These are phyloP conservation scores for Lophotis ruficrista DNA, from an alignment of 2,113 vertebrate species.

Conservation along the genomic window DNA sequence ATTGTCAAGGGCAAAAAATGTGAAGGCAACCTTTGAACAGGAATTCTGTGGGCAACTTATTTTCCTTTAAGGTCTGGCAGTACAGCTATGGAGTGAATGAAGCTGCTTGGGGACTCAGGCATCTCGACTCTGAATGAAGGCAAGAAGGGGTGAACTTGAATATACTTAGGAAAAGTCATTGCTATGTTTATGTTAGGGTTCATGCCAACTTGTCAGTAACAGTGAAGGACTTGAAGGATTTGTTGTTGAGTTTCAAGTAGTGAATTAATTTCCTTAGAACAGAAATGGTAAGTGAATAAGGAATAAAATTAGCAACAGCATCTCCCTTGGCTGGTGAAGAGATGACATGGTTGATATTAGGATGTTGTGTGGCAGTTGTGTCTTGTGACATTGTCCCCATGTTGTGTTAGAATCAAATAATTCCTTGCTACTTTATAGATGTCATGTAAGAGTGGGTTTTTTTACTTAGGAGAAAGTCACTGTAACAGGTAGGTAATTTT, in stretches of 20 bases:
- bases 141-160: background rate
- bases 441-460: background rate
- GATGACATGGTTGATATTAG: background rate
- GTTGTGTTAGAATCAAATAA: background rate
- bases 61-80: background rate
- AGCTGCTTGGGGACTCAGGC: background rate
- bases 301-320: background rate
- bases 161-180: background rate
- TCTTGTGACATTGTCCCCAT: background rate
- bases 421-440: background rate
- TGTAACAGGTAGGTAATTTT: background rate
- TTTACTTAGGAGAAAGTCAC: background rate
- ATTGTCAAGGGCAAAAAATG: background rate
- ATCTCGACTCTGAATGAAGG: background rate
- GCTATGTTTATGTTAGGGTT: background rate
- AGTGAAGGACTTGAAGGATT: background rate
- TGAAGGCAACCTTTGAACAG: background rate
- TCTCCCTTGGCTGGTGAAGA: background rate
- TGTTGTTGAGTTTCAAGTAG: background rate
- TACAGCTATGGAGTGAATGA: background rate
- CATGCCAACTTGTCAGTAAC: background rate
- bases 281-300: background rate
- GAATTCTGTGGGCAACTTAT: background rate
- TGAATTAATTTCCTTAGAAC: background rate
- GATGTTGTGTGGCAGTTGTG: rapidly evolving